A percentile compares a stretch with the other conserved stretches of the same genome.
Conservation (phyloP, 2,797 vertebrate genomes). For the Bufotes viridis region DNA sequence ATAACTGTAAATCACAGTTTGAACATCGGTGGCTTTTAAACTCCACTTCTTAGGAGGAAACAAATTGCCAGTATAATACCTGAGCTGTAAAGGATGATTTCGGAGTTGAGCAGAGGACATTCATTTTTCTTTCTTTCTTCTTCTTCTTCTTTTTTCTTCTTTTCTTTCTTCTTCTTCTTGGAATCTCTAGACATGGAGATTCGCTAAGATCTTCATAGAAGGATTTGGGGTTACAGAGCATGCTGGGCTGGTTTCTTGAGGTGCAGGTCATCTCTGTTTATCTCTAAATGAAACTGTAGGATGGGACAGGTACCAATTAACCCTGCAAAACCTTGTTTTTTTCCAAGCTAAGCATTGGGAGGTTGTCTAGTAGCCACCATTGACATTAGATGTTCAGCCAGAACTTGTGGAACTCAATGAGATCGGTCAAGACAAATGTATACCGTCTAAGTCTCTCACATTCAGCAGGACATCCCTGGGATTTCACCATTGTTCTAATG, state of each 20-base stretch:
- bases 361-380: no score
- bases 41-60: neutral
- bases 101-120: neutral
- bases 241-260: neutral
- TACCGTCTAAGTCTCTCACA: no score
- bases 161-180: neutral
- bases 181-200: neutral
- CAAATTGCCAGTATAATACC: neutral
- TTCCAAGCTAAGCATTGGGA: no score
- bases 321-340: no score
- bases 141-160: no score
- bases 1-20: constrained; percentile 1
- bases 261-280: neutral
- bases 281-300: neutral
- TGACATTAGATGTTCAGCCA: no score
- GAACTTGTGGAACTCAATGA: no score
- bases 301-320: neutral
- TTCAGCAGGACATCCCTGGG: no score
- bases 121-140: neutral
- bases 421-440: no score
- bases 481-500: no score
- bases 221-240: neutral
- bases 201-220: neutral
- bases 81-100: neutral
- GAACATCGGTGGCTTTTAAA: neutral